Evolutionary conservation across 2,797 vertebrate species (phyloP), one percentile per base, ranked within the genome.

Genomic region (Heteromormyrus szaboi): DNA sequence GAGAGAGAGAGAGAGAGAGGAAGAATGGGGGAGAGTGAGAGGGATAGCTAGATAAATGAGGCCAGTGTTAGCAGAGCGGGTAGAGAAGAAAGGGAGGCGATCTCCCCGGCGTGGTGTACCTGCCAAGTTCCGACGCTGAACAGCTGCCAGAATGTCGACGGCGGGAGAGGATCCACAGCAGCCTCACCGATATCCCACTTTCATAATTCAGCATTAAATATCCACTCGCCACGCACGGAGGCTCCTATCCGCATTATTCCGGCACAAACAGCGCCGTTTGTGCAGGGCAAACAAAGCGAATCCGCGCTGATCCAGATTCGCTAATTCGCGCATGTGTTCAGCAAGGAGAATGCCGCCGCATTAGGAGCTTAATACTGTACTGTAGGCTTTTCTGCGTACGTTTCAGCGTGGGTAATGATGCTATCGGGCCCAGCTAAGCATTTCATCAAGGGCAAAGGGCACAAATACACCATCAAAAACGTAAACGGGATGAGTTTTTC

Each of bases 21-120:
- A 1, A 44, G 51, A 37, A 54, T 68, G 86, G 53, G 33, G n/a
- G 33, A 68, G 37, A 89, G 85, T 8, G 37, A 86, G 62, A 89
- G 25, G 9, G 53, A 62, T 9, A 54, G 85, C 22, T 33, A 41
- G 33, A 83, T 62, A 87, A 81, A 62, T 59, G 86, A 56, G 89
- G 89, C 87, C 79, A 44, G 53, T 5, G 59, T 56, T 54, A 72
- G 81, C 50, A 22, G 17, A 29, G 84, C 25, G 25, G 88, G 88
- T 29, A 12, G 62, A 88, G 84, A 29, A 51, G 81, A 62, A 62
- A 50, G 56, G 29, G 25, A 17, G 79, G n/a, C 85, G 29, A 14
- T 7, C 84, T 90, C 89, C 89, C 89, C 85, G 11, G 84, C 86
- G 84, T 88, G 37, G 41, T 76, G 17, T 87, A 86, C 83, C 89